Conservation (phyloP, 2,113 vertebrate genomes). For the Azemiops feae region DNA sequence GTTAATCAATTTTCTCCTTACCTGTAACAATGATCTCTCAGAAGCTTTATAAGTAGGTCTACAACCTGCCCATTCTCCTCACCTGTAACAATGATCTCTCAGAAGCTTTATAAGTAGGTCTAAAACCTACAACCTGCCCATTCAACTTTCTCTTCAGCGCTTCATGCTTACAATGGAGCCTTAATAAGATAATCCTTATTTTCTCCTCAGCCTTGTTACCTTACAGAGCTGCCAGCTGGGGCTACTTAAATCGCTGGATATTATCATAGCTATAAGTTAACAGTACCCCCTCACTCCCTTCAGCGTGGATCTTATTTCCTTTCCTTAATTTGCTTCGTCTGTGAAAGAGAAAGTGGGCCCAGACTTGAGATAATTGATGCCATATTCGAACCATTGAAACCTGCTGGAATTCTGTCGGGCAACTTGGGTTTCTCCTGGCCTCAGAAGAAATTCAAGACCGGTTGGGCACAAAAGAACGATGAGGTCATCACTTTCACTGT, state of each 20-base stretch:
- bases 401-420: constrained; percentile 25
- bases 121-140: constrained; percentile 24
- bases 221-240: neutral
- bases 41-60: constrained; percentile 26
- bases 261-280: neutral
- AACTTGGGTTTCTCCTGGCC: constrained; percentile 39
- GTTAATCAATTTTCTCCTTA: neutral
- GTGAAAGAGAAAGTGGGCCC: constrained; percentile 44
- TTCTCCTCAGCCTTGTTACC: constrained; percentile 8
- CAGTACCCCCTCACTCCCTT: neutral
- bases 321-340: constrained; percentile 44
- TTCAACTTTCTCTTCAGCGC: constrained; percentile 28
- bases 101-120: constrained; percentile 30
- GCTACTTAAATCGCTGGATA: constrained; percentile 36
- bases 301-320: constrained; percentile 30
- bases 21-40: constrained; percentile 20
- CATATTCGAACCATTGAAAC: constrained; percentile 28
- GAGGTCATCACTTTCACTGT: constrained; percentile 51
- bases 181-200: constrained; percentile 21
- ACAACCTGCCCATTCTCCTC: constrained; percentile 24
- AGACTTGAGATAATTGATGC: constrained; percentile 41
- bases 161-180: constrained; percentile 26
- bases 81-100: constrained; percentile 11
- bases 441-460: constrained; percentile 29
- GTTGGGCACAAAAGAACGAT: constrained; percentile 36